Conservation (phyloP, 2,888 invertebrate genomes). For the Idaea straminata region DNA sequence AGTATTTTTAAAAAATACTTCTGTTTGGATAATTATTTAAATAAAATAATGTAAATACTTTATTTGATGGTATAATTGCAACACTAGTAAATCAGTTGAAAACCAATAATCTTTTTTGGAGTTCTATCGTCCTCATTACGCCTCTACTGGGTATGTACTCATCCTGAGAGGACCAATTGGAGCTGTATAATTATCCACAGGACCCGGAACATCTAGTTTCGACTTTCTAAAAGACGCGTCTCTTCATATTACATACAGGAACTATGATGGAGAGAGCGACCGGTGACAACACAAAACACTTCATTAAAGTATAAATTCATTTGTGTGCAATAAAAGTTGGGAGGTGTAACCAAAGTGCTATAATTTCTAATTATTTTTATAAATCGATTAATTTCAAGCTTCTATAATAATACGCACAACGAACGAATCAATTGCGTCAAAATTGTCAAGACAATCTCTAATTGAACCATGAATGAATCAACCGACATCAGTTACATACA, state of each 20-base stretch:
- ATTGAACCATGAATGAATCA: constrained; percentile 41
- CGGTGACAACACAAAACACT: constrained; percentile 50
- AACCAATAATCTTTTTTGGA: background rate
- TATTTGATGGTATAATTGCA: too few species aligned
- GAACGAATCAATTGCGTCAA: constrained; percentile 59
- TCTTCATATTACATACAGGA: constrained; percentile 45
- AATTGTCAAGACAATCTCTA: constrained; percentile 56
- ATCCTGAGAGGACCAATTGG: background rate
- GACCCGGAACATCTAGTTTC: background rate
- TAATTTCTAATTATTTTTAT: constrained; percentile 64
- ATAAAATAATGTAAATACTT: too few species aligned
- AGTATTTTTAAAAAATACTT: too few species aligned
- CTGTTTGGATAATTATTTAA: too few species aligned
- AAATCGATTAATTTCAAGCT: constrained; percentile 72
- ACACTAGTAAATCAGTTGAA: background rate
- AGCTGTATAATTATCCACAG: background rate
- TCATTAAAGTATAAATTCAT: constrained; percentile 40
- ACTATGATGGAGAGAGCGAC: constrained; percentile 64
- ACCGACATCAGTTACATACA: constrained; percentile 50
- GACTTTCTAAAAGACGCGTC: background rate
- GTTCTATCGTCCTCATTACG: too few species aligned
- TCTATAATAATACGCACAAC: constrained; percentile 67
- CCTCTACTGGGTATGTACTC: background rate
- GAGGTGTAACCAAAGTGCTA: constrained; percentile 70
- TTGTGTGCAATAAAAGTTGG: constrained; percentile 58